Conservation (phyloP, 1,140 invertebrate species). For the Philopotamus ludificatus region DNA sequence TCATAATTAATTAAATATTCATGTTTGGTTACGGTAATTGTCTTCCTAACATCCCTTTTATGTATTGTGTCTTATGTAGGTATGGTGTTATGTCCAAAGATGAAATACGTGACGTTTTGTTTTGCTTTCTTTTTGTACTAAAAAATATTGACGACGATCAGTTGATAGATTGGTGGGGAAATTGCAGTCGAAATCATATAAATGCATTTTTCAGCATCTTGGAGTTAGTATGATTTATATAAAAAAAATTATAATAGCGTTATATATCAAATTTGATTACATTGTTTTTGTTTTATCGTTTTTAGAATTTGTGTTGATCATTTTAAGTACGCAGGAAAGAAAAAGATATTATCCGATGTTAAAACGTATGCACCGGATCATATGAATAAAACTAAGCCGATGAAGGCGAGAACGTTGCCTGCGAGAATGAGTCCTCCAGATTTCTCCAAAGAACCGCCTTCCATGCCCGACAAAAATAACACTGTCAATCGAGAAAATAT, state of each 20-base stretch:
- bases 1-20: too few relatives aligned
- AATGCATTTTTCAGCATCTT: slow-evolving; percentile 78
- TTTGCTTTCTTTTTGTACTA: slow-evolving; percentile 88
- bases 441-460: slow-evolving; percentile 55
- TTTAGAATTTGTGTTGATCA: slow-evolving; percentile 78
- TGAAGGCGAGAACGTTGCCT: slow-evolving; percentile 67
- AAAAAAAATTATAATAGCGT: neutral
- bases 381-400: slow-evolving; percentile 54
- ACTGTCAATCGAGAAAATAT: slow-evolving; percentile 57
- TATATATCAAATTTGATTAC: neutral
- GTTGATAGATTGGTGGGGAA: slow-evolving; percentile 88
- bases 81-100: slow-evolving; percentile 56
- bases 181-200: slow-evolving; percentile 72
- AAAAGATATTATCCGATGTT: slow-evolving; percentile 62
- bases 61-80: slow-evolving; percentile 44
- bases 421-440: slow-evolving; percentile 73
- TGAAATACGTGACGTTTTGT: slow-evolving; percentile 85
- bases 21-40: too few relatives aligned
- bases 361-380: slow-evolving; percentile 50
- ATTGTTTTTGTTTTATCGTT: slow-evolving; percentile 42
- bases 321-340: slow-evolving; percentile 84
- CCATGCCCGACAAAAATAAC: slow-evolving; percentile 54
- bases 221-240: slow-evolving; percentile 62
- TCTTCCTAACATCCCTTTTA: neutral
- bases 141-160: slow-evolving; percentile 87